phyloP scores from a whole-genome alignment of 2,888 invertebrate species.

The Listrodromus nycthemerus region DNA sequence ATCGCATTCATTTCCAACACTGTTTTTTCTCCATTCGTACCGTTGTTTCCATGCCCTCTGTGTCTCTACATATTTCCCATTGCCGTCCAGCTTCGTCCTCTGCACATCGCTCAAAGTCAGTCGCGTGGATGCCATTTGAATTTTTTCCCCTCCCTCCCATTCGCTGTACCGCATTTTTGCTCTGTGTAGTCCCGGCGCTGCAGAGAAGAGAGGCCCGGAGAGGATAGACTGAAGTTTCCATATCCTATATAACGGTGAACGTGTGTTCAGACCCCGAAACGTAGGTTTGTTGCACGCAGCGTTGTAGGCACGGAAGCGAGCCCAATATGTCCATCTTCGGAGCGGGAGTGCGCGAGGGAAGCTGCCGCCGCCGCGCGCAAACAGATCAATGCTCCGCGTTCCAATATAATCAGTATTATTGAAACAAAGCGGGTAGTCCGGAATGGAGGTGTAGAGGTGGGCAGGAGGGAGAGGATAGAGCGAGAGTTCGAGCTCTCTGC shows the following conservation, averaged over 20 bases:
- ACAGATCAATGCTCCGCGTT: conserved; percentile 84
- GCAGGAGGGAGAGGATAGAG: conserved; percentile 67
- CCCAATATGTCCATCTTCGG: conserved; percentile 83
- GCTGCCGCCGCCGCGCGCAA: conserved; percentile 77
- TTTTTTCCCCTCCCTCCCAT: conserved; percentile 47
- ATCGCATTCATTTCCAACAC: conserved; percentile 25
- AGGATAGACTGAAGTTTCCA: conserved; percentile 32
- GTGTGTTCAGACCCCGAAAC: conserved; percentile 57
- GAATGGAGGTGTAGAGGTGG: conserved; percentile 76
- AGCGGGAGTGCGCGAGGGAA: conserved; percentile 73
- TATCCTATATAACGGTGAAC: conserved; percentile 33
- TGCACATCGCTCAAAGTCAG: conserved; percentile 64
- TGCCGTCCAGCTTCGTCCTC: conserved; percentile 59
- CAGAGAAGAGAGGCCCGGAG: not conserved
- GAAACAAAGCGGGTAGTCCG: conserved; percentile 83
- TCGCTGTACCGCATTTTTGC: conserved; percentile 51
- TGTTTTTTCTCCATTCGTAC: conserved; percentile 25
- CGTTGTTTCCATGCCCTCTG: conserved; percentile 9
- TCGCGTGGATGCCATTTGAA: conserved; percentile 62
- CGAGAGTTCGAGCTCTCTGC: conserved; percentile 62
- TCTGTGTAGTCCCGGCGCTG: conserved; percentile 16
- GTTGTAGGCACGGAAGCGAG: conserved; percentile 51
- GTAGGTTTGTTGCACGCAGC: conserved; percentile 46
- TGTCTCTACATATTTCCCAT: conserved; percentile 60
- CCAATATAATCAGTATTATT: conserved; percentile 85